Base-by-base conservation (phyloP, 2,888 invertebrate species). In the Andrena trimmerana region DNA sequence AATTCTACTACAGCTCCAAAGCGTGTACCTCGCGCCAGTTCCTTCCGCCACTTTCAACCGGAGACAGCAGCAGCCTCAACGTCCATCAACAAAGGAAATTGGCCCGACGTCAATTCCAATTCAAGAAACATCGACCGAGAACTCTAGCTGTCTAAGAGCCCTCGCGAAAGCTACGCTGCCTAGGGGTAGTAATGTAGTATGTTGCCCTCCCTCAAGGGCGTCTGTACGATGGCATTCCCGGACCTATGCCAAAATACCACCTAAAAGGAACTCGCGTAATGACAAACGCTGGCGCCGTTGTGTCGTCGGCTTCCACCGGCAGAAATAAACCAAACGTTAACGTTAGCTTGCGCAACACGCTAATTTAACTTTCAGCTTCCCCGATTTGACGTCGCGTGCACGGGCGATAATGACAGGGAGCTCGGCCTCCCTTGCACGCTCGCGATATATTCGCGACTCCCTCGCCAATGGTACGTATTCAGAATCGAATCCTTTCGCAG, bases 261-360 rank as follows among this genome's bases (percentile, higher is more conserved):
- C 73, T 48, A 70, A 76, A 68, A 66, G 81, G 60, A 60, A 72
- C 59, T 66, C 68, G 52, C 29, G 29, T 57, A 62, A 63, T 52
- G 74, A 69, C 33, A 78, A 80, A 79, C 27, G 29, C 42, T 33
- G 66, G 69, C 81, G 71, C 62, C 70, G 60, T 50, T 50, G 48
- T 54, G 73, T 67, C 70, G 67, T 62, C 52, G 70, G 27, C 66
- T 75, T 63, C 75, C 52, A 66, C 29, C 52, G 48, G 54, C 84
- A 78, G 73, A 84, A 84, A 82, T 76, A 79, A 76, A 72, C 75
- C 60, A 27, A 78, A 84, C 68, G 66, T 24, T 63, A 31, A 57
- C 72, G 57, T 54, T 60, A 33, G 54, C 33, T 84, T 82, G 75
- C 79, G 82, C 82, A 84, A 84, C 57, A 8, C 67, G 57, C 59